phyloP scores from a whole-genome alignment of 2,797 vertebrate species.

The Melanogrammus aeglefinus region DNA sequence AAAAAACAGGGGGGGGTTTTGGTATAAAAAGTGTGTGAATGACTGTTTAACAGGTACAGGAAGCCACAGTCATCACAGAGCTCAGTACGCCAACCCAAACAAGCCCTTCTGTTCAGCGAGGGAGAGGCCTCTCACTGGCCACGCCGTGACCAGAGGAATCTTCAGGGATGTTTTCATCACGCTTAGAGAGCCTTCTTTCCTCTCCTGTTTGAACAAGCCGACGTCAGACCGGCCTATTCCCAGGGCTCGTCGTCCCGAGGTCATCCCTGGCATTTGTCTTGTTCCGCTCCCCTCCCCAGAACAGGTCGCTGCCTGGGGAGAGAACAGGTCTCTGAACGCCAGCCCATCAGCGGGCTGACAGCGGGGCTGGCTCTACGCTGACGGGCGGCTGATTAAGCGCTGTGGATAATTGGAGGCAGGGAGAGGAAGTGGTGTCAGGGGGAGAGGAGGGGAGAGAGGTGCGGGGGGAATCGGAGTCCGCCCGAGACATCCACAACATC shows the following conservation, averaged over 20 bases:
- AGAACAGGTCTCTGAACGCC: constrained; percentile 27
- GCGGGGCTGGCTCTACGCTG: constrained; percentile 30
- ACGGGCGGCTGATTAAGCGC: constrained; percentile 42
- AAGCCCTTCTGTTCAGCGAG: constrained; percentile 22
- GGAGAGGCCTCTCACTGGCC: constrained; percentile 29
- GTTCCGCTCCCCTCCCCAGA: constrained; percentile 17
- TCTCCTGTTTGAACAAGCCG: constrained; percentile 14
- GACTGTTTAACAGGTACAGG: constrained; percentile 40
- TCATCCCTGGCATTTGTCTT: constrained; percentile 25
- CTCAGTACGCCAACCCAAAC: constrained; percentile 37
- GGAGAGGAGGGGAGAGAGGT: constrained; percentile 15
- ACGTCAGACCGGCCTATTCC: constrained; percentile 21
- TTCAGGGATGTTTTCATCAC: constrained; percentile 11
- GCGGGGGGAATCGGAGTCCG: constrained; percentile 31
- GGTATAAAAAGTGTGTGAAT: constrained; percentile 34
- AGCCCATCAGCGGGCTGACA: constrained; percentile 27
- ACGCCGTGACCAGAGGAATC: constrained; percentile 22
- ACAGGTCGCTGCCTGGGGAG: constrained; percentile 13
- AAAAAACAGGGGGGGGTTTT: constrained; percentile 17
- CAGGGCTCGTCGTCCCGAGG: constrained; percentile 16
- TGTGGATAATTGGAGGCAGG: constrained; percentile 32
- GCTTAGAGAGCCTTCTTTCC: constrained; percentile 15
- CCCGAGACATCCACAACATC: constrained; percentile 54
- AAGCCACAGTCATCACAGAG: constrained; percentile 41
- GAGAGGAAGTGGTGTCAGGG: constrained; percentile 36